These are phyloP conservation scores for Chloromyia formosa DNA, from an alignment of 2,888 invertebrate genomes.

Conservation along the genomic window DNA sequence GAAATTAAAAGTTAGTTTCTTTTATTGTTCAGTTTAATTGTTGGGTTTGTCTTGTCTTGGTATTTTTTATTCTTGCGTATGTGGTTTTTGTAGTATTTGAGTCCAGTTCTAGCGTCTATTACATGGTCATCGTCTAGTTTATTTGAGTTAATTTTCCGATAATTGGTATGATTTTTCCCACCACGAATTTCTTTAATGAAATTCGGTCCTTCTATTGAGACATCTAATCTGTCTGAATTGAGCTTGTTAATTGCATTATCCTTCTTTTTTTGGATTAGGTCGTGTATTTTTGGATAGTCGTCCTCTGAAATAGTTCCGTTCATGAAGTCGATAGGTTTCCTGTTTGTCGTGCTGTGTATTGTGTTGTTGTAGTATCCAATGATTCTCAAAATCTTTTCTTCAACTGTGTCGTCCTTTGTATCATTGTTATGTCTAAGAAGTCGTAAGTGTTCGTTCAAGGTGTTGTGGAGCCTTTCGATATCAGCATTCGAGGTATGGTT, in stretches of 20 bases:
- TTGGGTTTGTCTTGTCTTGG: conserved; percentile 24
- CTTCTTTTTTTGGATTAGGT: conserved; percentile 19
- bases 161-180: conserved; percentile 38
- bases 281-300: conserved; percentile 1
- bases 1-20: no score
- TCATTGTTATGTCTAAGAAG: no score
- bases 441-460: no score
- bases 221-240: no score
- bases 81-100: conserved; percentile 25
- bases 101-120: background rate
- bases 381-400: no score
- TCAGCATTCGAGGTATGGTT: no score
- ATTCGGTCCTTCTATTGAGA: conserved; percentile 26
- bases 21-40: no score
- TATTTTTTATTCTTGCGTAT: conserved; percentile 18
- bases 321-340: conserved; percentile 8
- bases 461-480: no score
- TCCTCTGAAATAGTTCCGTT: conserved; percentile 18
- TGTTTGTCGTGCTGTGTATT: background rate
- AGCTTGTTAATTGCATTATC: conserved; percentile 3
- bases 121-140: conserved; percentile 35
- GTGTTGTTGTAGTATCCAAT: no score
- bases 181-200: conserved; percentile 39
- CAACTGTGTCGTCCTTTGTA: no score
- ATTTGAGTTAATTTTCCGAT: conserved; percentile 17